Percentiles rank a stretch among this genome's conserved stretches.
phyloP scores from a whole-genome alignment of 2,797 vertebrate species.

The Platalea minor region DNA sequence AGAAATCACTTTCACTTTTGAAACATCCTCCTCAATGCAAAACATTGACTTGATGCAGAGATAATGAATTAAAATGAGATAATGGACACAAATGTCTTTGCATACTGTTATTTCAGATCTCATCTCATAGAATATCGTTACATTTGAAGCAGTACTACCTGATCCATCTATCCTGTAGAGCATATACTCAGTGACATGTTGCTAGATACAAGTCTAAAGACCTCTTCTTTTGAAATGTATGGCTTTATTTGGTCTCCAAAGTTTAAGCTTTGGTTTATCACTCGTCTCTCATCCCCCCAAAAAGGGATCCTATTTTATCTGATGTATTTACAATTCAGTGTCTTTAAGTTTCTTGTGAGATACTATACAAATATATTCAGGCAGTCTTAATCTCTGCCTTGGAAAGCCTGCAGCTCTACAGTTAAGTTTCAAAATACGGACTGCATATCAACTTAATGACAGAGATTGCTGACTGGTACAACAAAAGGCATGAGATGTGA shows the following conservation, averaged over 20 bases:
- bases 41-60: neutral
- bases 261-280: neutral
- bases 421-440: neutral
- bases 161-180: neutral
- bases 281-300: accelerated
- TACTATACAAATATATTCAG: neutral
- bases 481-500: neutral
- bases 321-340: neutral
- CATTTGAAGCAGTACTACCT: neutral
- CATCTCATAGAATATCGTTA: neutral
- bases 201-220: neutral
- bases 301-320: neutral
- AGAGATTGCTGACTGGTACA: neutral
- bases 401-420: neutral
- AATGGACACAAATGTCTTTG: neutral
- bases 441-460: neutral
- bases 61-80: neutral
- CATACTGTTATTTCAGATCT: neutral
- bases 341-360: neutral
- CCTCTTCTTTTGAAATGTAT: neutral
- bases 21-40: neutral
- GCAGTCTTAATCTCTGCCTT: neutral
- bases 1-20: neutral
- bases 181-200: neutral
- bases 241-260: neutral